Conservation (phyloP, 2,888 invertebrate species). For the Chalcis sispes region DNA sequence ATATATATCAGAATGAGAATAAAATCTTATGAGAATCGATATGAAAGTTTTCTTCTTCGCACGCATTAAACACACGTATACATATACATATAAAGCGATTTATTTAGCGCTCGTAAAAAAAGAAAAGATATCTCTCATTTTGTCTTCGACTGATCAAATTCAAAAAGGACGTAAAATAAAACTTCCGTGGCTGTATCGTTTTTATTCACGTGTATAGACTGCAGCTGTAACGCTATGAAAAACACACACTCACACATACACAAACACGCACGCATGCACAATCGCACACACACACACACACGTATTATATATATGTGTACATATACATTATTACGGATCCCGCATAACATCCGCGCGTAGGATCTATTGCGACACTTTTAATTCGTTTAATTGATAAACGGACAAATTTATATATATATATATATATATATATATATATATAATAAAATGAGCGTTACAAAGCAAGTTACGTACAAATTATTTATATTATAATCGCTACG, state of each 20-base stretch:
- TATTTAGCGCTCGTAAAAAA: constrained; percentile 27
- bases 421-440: constrained; percentile 3
- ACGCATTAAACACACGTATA: neutral
- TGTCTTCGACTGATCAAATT: neutral
- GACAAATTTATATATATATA: too few species aligned
- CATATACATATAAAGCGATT: constrained; percentile 28
- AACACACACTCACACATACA: too few species aligned
- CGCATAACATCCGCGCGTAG: constrained; percentile 9
- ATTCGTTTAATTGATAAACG: constrained; percentile 18
- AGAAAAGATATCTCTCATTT: constrained; percentile 28
- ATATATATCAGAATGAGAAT: neutral
- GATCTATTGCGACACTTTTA: neutral
- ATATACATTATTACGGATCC: constrained; percentile 11
- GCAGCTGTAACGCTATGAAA: constrained; percentile 6
- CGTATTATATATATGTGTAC: too few species aligned
- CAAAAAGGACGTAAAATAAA: constrained; percentile 16
- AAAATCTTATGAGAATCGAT: neutral
- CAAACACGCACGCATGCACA: too few species aligned
- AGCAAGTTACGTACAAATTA: neutral
- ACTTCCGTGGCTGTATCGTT: neutral
- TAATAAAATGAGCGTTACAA: neutral
- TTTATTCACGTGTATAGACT: constrained; percentile 19
- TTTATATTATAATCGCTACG: neutral
- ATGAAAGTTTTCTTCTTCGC: constrained; percentile 10
- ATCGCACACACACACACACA: too few species aligned